phyloP scores from a whole-genome alignment of 2,113 vertebrate species.

The Callospermophilus lateralis region DNA sequence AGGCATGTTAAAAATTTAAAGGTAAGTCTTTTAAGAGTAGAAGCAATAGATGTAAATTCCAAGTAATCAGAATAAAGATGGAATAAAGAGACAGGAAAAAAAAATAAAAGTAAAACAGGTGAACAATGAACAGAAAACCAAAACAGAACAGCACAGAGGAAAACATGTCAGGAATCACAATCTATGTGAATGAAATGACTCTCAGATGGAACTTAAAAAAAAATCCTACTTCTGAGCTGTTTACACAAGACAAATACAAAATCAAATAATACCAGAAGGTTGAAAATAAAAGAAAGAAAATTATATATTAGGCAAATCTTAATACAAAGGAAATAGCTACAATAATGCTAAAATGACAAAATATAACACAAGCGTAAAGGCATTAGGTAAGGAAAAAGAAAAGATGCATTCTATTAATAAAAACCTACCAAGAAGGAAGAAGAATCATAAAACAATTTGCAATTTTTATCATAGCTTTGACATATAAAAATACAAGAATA shows the following conservation, averaged over 20 bases:
- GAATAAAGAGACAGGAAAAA: background rate
- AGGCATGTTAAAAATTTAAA: background rate
- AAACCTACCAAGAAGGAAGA: constrained; percentile 16
- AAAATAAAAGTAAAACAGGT: background rate
- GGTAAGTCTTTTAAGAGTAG: constrained; percentile 13
- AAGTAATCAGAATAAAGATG: constrained; percentile 6
- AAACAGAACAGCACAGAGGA: background rate
- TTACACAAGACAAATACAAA: constrained; percentile 49
- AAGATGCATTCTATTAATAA: constrained; percentile 10
- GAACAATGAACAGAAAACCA: background rate
- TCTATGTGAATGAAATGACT: background rate
- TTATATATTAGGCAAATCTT: constrained; percentile 42
- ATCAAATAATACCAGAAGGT: constrained; percentile 33
- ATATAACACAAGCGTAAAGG: constrained; percentile 54
- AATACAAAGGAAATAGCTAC: constrained; percentile 45
- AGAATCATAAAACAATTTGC: constrained; percentile 4
- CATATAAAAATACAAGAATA: constrained; percentile 59
- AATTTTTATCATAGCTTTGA: constrained; percentile 51
- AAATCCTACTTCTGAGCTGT: background rate
- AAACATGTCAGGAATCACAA: background rate
- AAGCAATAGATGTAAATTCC: background rate
- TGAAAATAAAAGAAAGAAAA: constrained; percentile 65
- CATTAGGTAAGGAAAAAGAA: constrained; percentile 16
- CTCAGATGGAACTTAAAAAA: constrained; percentile 41
- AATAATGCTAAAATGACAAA: constrained; percentile 48